Evolutionary conservation across 2,888 invertebrate species (phyloP).

Genomic region (Drosophila flavopinicola): DNA sequence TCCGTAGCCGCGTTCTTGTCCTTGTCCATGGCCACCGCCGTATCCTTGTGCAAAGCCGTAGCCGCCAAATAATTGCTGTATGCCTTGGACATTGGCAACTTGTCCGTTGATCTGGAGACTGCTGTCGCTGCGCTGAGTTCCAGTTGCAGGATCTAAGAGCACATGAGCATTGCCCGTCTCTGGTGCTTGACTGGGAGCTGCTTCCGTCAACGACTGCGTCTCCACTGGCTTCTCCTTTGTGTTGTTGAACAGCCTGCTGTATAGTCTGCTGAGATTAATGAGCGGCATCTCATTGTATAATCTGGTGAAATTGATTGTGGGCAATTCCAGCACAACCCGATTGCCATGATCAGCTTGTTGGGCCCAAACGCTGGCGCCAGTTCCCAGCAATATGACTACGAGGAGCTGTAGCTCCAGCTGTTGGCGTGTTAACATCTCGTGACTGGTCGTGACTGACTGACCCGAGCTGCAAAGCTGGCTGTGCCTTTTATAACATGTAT

Average conservation of each 20-base stretch:
- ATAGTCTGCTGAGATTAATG: constrained; percentile 13
- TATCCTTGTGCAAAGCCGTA: background rate
- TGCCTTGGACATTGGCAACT: constrained; percentile 5
- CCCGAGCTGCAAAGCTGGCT: constrained; percentile 1
- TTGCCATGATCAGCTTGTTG: constrained; percentile 6
- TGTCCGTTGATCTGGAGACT: constrained; percentile 10
- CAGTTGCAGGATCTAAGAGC: background rate
- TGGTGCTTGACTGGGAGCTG: background rate
- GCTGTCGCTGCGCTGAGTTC: background rate
- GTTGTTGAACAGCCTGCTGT: constrained; percentile 17
- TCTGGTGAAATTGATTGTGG: constrained; percentile 24
- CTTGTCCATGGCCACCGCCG: background rate
- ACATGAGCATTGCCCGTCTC: background rate
- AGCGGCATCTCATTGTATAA: constrained; percentile 28
- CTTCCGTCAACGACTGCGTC: background rate
- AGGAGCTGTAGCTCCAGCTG: constrained; percentile 1
- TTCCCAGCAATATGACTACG: constrained; percentile 8
- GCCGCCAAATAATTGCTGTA: background rate
- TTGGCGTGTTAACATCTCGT: constrained; percentile 10
- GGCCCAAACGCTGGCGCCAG: background rate
- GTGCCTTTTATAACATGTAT: constrained; percentile 20
- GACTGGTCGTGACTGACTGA: constrained; percentile 9
- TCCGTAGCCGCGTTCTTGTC: too few relatives aligned
- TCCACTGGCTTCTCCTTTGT: constrained; percentile 3
- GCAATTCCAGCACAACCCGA: constrained; percentile 16